These are phyloP conservation scores for Rhyacophila brunnea DNA, from an alignment of 1,140 invertebrate genomes.

Conservation along the genomic window DNA sequence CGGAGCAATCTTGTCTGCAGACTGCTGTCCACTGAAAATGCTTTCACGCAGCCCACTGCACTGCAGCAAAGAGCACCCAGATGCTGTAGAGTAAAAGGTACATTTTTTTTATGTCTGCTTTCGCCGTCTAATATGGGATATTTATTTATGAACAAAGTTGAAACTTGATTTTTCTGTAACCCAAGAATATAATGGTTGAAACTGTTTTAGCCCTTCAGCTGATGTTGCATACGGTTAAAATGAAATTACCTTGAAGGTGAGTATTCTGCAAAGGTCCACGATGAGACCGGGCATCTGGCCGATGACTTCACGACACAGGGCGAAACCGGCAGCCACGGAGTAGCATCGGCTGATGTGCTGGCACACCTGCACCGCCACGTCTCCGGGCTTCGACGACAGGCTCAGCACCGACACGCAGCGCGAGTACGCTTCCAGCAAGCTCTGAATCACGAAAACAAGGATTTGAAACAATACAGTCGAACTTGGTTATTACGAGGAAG, in stretches of 20 bases:
- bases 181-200: no score
- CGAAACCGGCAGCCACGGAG: conserved; percentile 91
- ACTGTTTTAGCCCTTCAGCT: no score
- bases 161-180: no score
- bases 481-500: no score
- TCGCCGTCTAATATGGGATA: no score
- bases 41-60: conserved; percentile 84
- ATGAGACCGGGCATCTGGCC: conserved; percentile 85
- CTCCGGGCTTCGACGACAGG: conserved; percentile 72
- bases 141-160: no score
- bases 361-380: conserved; percentile 91
- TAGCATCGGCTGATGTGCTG: conserved; percentile 89
- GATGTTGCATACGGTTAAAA: no score
- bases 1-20: conserved; percentile 90
- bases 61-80: conserved; percentile 74
- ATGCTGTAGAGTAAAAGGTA: conserved; percentile 58
- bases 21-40: conserved; percentile 76
- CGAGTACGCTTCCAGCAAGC: conserved; percentile 83
- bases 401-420: conserved; percentile 89
- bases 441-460: conserved; percentile 48
- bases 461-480: no score
- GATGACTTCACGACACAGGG: conserved; percentile 83
- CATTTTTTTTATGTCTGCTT: no score
- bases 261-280: conserved; percentile 83
- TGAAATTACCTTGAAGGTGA: conserved; percentile 82